Evolutionary conservation across 2,888 invertebrate species (phyloP).

Genomic region (Harpalus rubripes): DNA sequence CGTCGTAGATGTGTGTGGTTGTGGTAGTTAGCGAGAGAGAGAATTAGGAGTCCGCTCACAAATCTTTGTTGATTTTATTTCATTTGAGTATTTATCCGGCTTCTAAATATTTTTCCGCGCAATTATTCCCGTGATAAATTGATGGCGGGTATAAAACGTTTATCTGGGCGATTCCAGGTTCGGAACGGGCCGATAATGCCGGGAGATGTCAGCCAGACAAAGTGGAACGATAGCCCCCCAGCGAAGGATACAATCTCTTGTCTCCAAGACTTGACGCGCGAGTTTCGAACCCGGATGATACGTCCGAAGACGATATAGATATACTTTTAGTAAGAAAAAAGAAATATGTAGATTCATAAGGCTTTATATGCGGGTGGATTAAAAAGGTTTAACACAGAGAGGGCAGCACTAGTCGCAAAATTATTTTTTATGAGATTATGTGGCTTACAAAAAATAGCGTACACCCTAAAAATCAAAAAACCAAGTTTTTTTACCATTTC

Average conservation of each 20-base stretch:
- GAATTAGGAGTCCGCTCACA: conserved; percentile 9
- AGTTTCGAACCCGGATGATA: not conserved
- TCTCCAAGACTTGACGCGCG: not conserved
- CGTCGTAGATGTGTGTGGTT: not conserved
- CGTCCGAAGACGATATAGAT: not conserved
- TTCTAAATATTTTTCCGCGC: conserved; percentile 28
- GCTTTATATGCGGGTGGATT: no score
- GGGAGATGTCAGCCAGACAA: conserved; percentile 17
- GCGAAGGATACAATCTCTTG: conserved; percentile 20
- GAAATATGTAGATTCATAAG: no score
- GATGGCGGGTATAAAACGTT: conserved; percentile 27
- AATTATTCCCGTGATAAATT: conserved; percentile 24
- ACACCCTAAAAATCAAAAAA: no score
- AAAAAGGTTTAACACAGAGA: no score
- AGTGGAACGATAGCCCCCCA: not conserved
- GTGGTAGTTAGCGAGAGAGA: not conserved
- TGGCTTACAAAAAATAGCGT: no score
- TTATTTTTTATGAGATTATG: no score
- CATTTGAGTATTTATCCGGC: conserved; percentile 5
- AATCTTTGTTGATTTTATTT: conserved; percentile 16
- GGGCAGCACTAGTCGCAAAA: no score
- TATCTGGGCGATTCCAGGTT: conserved; percentile 38
- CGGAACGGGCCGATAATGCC: conserved; percentile 34
- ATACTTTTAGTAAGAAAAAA: not conserved
- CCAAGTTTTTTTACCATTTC: no score